Percentiles rank a stretch among this genome's conserved stretches.
These are phyloP conservation scores for Sebastes minor DNA, from an alignment of 2,797 vertebrate species.

Conservation along the genomic window DNA sequence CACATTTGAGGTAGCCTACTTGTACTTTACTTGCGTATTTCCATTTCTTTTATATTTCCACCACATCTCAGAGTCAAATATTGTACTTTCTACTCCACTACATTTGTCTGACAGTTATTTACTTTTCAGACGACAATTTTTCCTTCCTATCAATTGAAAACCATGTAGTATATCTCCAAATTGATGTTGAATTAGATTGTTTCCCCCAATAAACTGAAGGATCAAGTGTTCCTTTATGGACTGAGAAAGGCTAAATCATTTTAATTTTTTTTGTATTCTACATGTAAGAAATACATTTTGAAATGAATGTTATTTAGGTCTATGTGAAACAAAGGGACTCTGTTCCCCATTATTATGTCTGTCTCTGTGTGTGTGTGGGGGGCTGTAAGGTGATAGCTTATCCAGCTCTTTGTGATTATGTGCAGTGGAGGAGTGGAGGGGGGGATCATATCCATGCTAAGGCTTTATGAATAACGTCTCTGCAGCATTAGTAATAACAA, in stretches of 20 bases:
- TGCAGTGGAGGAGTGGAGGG: not conserved
- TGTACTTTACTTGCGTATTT: no score
- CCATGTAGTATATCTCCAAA: no score
- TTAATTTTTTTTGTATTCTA: no score
- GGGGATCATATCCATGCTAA: conserved; percentile 20
- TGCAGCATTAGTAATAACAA: conserved; percentile 72
- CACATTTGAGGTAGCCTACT: not conserved
- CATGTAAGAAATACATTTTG: no score
- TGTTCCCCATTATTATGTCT: not conserved
- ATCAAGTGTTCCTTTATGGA: not conserved
- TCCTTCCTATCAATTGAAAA: not conserved
- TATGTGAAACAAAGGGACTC: not conserved
- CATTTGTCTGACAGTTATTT: not conserved
- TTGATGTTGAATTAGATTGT: not conserved
- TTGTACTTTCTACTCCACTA: not conserved
- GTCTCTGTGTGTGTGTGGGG: not conserved
- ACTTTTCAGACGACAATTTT: not conserved
- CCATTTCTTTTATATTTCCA: no score
- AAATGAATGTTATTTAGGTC: not conserved
- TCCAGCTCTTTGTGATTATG: conserved; percentile 31
- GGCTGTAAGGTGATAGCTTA: conserved; percentile 16
- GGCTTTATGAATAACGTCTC: conserved; percentile 77
- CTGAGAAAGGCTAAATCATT: not conserved
- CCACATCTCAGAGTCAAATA: not conserved
- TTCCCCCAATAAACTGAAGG: not conserved